Base-by-base conservation (phyloP, 2,888 invertebrate species). In the Chalcis sispes region DNA sequence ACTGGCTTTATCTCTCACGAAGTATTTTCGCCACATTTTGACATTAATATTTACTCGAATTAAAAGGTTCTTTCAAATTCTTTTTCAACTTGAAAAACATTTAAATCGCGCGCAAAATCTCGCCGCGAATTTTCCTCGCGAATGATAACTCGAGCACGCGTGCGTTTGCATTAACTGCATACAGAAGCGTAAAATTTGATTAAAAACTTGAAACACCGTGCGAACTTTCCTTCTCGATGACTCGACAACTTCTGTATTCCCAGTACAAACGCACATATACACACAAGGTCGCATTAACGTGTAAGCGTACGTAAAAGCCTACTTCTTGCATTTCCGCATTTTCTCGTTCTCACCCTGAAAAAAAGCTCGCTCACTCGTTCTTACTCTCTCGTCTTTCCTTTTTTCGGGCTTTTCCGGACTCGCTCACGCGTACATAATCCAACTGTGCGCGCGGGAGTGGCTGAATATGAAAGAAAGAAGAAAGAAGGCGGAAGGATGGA, bases 191-290 rank as follows among this genome's bases (percentile, higher is more conserved):
- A 23, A 50, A 50, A 65, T 65, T 50, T 52, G 50, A 65, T 65
- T 65, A 65, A 65, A 25, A 66, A 25, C 36, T 36, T 29, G 50
- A 52, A 66, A 54, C 46, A 25, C 13, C 15, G 20, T 20, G 59
- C 29, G n/a, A 40, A 20, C 58, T 58, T 59, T 20, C 29, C 20
- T 50, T 15, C 20, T 1, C 10, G 36, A 23, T 23, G 23, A 36
- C 36, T 7, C 36, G 40, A 4, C 32, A 32, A n/a, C 32, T 50
- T 18, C 25, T 15, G 20, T 15, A 46, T 32, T 32, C 32, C n/a
- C 18, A n/a, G n/a, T n/a, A n/a, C n/a, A n/a, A n/a, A n/a, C n/a
- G n/a, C n/a, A n/a, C n/a, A n/a, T n/a, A n/a, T n/a, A n/a, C n/a
- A n/a, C n/a, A n/a, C n/a, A n/a, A n/a, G n/a, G n/a, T n/a, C n/a